Evolutionary conservation across 2,797 vertebrate genomes (phyloP), one percentile per base, ranked within the genome.

Genomic region (Craterocephalus amniculus): DNA sequence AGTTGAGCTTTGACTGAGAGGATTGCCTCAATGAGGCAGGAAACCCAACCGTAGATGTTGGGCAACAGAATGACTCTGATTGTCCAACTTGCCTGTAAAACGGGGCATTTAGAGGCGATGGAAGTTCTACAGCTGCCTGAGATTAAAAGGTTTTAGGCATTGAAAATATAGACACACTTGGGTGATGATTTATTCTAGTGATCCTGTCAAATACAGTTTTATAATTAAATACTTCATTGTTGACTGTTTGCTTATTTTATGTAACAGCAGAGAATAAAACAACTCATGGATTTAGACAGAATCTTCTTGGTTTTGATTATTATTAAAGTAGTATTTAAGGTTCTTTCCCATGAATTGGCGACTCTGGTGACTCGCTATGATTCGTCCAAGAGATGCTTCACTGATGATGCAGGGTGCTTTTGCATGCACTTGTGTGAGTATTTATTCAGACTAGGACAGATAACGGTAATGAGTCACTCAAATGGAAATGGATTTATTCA

Each of bases 361-460:
- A 26, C 4, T 24, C 35, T 1, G 0, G 34, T 90, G 88, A 93
- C 80, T 91, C 85, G 65, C 81, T 36, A 3, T 85, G 79, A 88
- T 80, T 60, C 38, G 60, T 74, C 10, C 57, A 36, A 60, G 34
- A 68, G 58, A 11, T 73, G 49, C 59, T 40, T 72, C 24, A 22
- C 9, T 70, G 67, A 72, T 84, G 68, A 84, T 52, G 65, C 72
- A 63, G 70, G 59, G 62, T 60, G 71, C 67, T 74, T 74, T 55
- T 14, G 26, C 29, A 31, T 74, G 26, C 58, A 48, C 61, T 51
- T 34, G 14, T 67, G 13, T 78, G 54, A 68, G 35, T 40, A 59
- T 57, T 11, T 59, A 58, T 69, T 74, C 58, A 35, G 67, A 55
- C n/a, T 34, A 26, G 2, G 55, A 48, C 62, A 51, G 73, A 88